A percentile compares a stretch with the other conserved stretches of the same genome.
Evolutionary conservation across 2,888 invertebrate genomes (phyloP).

Genomic region (Xestia rhomboidea): DNA sequence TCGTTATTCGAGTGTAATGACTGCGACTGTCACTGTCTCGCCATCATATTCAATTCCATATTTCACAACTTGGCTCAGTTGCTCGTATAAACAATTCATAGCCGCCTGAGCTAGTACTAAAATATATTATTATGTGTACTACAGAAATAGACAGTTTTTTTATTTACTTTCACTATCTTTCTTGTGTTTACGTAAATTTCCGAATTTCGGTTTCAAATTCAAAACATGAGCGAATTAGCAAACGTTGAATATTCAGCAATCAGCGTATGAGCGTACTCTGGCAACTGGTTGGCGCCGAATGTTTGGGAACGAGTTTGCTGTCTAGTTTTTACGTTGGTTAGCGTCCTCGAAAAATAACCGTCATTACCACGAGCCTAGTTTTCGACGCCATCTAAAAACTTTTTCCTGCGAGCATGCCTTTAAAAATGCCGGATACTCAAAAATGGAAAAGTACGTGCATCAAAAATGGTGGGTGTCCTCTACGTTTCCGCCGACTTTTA

Average conservation of each 20-base stretch:
- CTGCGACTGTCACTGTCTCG: slow-evolving; percentile 51
- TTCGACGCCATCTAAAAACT: slow-evolving; percentile 60
- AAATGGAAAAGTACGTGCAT: slow-evolving; percentile 53
- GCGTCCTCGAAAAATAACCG: slow-evolving; percentile 89
- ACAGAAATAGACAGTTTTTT: slow-evolving; percentile 66
- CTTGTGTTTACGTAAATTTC: slow-evolving; percentile 64
- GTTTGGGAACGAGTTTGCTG: slow-evolving; percentile 79
- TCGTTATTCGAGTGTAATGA: slow-evolving; percentile 54
- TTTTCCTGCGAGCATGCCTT: slow-evolving; percentile 62
- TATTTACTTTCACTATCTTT: slow-evolving; percentile 68
- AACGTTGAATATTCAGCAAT: slow-evolving; percentile 71
- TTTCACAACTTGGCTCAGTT: slow-evolving; percentile 70
- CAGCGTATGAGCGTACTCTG: slow-evolving; percentile 42
- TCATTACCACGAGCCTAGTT: slow-evolving; percentile 78
- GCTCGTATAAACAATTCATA: slow-evolving; percentile 67
- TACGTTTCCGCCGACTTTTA: slow-evolving; percentile 51
- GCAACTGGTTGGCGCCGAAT: slow-evolving; percentile 62
- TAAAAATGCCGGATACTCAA: slow-evolving; percentile 64
- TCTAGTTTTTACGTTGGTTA: slow-evolving; percentile 81
- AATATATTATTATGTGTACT: slow-evolving; percentile 64
- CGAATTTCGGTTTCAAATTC: slow-evolving; percentile 63
- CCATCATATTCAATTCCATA: slow-evolving; percentile 70
- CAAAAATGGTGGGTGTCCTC: slow-evolving; percentile 29
- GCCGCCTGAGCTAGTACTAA: slow-evolving; percentile 66
- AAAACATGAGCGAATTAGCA: slow-evolving; percentile 72